A percentile compares a stretch with the other conserved stretches of the same genome.
Evolutionary conservation across 2,797 vertebrate species (phyloP).

Genomic region (Heteromormyrus szaboi): DNA sequence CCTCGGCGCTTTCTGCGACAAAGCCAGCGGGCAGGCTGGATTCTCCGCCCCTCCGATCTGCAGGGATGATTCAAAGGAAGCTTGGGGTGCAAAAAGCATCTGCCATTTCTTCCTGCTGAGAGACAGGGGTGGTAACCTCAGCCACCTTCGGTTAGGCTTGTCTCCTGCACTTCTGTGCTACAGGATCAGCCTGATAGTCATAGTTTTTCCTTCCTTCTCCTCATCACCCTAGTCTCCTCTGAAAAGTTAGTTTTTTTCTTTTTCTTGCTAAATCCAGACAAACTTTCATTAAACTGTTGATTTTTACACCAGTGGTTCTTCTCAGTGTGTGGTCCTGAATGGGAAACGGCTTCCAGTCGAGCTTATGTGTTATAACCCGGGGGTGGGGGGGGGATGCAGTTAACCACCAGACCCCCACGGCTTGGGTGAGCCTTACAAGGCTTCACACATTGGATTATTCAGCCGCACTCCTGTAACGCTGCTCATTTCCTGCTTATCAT

Average conservation of each 20-base stretch:
- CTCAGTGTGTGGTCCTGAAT: background rate
- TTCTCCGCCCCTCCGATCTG: background rate
- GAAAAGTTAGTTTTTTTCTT: background rate
- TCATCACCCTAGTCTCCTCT: background rate
- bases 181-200: background rate
- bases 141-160: background rate
- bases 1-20: background rate
- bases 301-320: background rate
- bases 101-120: background rate
- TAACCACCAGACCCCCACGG: background rate
- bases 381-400: background rate
- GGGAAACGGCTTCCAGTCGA: background rate
- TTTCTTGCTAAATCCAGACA: background rate
- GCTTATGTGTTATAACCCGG: background rate
- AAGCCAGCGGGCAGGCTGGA: background rate
- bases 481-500: background rate
- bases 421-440: background rate
- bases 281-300: slow-evolving; percentile 1
- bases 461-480: background rate
- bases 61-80: background rate
- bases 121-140: background rate
- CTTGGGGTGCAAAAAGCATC: background rate
- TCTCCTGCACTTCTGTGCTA: background rate
- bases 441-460: background rate
- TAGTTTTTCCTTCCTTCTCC: background rate